Evolutionary conservation across 2,888 invertebrate genomes (phyloP), one percentile per base, ranked within the genome.

Genomic region (Taenaris catops): DNA sequence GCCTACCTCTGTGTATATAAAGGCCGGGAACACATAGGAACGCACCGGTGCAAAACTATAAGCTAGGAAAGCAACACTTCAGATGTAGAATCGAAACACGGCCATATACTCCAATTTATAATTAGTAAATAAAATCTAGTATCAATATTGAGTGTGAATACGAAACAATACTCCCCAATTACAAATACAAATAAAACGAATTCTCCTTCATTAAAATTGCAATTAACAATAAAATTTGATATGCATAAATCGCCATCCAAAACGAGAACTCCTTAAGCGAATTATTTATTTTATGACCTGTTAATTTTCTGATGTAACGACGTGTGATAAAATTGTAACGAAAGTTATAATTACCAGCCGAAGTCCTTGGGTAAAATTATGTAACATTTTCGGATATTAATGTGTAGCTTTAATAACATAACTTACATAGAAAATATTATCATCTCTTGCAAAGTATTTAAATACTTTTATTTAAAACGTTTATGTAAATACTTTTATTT

Each of bases 141-240:
- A 25, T 28, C 12, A 17, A 10, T 7, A 9, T 6, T n/a, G 21
- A 23, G 26, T 12, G 12, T 32, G 20, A 20, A 31, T 32, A 28
- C 29, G 42, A 33, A 39, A 43, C 25, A 21, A 28, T 21, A 39
- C 28, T 39, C 39, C 25, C 42, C 33, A 33, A 29, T 43, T 43
- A 16, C 16, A 39, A 8, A n/a, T n/a, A n/a, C n/a, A n/a, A n/a
- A n/a, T n/a, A n/a, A n/a, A n/a, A n/a, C n/a, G 7, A 14, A 10
- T 38, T 38, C 33, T 42, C 25, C 29, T 36, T 20, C 10, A 19
- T 29, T 31, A 19, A 25, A 25, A 27, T 8, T 19, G 16, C 14
- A 27, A 35, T 35, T 17, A 27, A 14, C 16, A 24, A 24, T 9
- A 23, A 23, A 26, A 34, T 31, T 34, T 11, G 23, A 8, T 7